Conservation (phyloP, 1,140 invertebrate genomes). For the Drosophila willistoni region DNA sequence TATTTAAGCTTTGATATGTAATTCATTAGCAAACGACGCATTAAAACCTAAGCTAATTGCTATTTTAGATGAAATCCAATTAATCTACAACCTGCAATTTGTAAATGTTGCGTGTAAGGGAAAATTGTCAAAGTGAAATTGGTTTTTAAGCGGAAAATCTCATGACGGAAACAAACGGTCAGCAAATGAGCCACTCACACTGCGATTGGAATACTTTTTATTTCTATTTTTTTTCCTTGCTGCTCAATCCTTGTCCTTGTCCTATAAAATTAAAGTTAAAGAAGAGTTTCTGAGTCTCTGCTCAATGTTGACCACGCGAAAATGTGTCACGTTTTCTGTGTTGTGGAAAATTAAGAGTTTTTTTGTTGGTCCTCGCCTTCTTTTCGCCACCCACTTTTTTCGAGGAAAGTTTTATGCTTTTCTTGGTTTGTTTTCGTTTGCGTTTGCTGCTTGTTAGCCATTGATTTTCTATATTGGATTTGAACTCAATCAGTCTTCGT, state of each 20-base stretch:
- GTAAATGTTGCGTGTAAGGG: constrained; percentile 45
- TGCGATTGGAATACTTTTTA: constrained; percentile 6
- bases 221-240: background rate
- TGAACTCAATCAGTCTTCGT: constrained; percentile 63
- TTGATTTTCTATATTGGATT: constrained; percentile 63
- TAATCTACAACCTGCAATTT: constrained; percentile 6
- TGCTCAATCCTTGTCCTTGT: constrained; percentile 10
- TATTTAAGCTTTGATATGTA: no score
- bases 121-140: constrained; percentile 62
- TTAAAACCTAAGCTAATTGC: background rate
- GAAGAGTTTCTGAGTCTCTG: constrained; percentile 41
- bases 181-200: constrained; percentile 48
- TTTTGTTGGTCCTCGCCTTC: background rate
- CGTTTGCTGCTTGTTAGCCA: constrained; percentile 71
- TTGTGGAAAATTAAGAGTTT: constrained; percentile 72
- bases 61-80: constrained; percentile 19
- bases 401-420: constrained; percentile 54
- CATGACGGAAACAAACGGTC: constrained; percentile 39
- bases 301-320: constrained; percentile 41
- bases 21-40: no score
- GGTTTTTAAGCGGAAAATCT: constrained; percentile 43
- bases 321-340: constrained; percentile 70
- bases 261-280: constrained; percentile 48
- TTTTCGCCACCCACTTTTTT: background rate
- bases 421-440: constrained; percentile 50